Conservation (phyloP, 2,113 vertebrate genomes). For the Pleuronectes platessa region DNA sequence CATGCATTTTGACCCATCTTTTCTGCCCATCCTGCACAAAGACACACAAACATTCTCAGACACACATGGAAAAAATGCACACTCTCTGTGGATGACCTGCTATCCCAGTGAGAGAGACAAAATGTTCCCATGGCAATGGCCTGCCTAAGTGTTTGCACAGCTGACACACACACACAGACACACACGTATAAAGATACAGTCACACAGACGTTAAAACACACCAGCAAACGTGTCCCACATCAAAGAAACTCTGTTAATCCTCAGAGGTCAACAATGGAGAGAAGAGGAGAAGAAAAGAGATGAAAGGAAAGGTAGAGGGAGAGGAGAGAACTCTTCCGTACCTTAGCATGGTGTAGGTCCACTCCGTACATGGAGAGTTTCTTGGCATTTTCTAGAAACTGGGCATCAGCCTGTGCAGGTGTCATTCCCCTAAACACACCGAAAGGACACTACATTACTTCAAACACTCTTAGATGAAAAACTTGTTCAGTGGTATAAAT, state of each 20-base stretch:
- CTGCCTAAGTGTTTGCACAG: constrained; percentile 79
- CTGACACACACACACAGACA: constrained; percentile 65
- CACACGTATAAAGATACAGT: not conserved
- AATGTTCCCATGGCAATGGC: constrained; percentile 73
- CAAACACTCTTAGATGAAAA: not conserved
- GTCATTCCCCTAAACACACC: constrained; percentile 88
- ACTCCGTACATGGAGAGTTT: constrained; percentile 99
- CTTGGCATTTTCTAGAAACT: constrained; percentile 98
- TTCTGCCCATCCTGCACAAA: constrained; percentile 12
- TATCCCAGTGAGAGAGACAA: constrained; percentile 51
- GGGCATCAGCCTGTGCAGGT: constrained; percentile 93
- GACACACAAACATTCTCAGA: constrained; percentile 39
- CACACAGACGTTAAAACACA: constrained; percentile 31
- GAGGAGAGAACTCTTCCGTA: constrained; percentile 71
- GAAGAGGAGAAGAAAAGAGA: too few relatives aligned
- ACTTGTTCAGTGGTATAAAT: not conserved
- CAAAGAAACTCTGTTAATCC: constrained; percentile 59
- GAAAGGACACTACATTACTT: not conserved
- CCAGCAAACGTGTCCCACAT: constrained; percentile 46
- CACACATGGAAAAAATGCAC: constrained; percentile 48
- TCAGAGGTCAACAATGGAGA: constrained; percentile 30
- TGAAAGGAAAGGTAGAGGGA: constrained; percentile 4
- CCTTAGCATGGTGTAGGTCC: constrained; percentile 98
- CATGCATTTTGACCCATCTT: constrained; percentile 34
- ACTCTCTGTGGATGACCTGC: constrained; percentile 54